These are phyloP conservation scores for Spongilla lacustris DNA, from an alignment of 37 sponge, comb jelly and placozoan genomes.

Conservation along the genomic window DNA sequence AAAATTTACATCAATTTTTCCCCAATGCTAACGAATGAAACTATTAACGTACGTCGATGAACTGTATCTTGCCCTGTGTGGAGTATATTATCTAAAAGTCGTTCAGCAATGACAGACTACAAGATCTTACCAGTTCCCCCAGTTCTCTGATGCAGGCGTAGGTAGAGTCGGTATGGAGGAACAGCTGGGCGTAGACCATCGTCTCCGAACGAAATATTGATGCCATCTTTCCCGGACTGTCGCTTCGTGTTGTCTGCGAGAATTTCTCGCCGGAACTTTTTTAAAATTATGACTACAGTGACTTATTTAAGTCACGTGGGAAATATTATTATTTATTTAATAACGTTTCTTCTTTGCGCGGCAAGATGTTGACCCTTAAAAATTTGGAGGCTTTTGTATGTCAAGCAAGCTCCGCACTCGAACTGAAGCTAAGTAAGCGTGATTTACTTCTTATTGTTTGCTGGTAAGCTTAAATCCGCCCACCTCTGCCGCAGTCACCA, in stretches of 20 bases:
- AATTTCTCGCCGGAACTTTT: too few species aligned
- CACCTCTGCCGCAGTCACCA: constrained; percentile 23
- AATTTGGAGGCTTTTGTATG: constrained; percentile 24
- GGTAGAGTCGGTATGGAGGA: constrained; percentile 94
- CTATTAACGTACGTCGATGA: constrained; percentile 90
- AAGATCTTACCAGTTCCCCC: constrained; percentile 92
- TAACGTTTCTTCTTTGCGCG: background rate
- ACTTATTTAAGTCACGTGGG: too few species aligned
- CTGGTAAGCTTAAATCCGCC: background rate
- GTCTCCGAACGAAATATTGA: constrained; percentile 93
- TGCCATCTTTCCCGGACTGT: constrained; percentile 54
- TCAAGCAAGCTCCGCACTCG: constrained; percentile 10
- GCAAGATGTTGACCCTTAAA: constrained; percentile 32
- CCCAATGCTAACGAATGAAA: background rate
- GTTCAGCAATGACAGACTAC: too few species aligned
- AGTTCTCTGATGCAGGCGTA: constrained; percentile 96
- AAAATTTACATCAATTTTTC: too few species aligned
- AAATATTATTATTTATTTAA: too few species aligned
- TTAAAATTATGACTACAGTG: too few species aligned
- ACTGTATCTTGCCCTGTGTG: constrained; percentile 90
- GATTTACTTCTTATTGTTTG: background rate
- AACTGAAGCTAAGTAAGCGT: constrained; percentile 48
- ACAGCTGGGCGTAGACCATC: constrained; percentile 97
- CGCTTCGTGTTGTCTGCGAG: too few species aligned
- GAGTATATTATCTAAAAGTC: too few species aligned